Evolutionary conservation across 1,140 invertebrate species (phyloP), one percentile per base, ranked within the genome.

Genomic region (Capitella teleta): DNA sequence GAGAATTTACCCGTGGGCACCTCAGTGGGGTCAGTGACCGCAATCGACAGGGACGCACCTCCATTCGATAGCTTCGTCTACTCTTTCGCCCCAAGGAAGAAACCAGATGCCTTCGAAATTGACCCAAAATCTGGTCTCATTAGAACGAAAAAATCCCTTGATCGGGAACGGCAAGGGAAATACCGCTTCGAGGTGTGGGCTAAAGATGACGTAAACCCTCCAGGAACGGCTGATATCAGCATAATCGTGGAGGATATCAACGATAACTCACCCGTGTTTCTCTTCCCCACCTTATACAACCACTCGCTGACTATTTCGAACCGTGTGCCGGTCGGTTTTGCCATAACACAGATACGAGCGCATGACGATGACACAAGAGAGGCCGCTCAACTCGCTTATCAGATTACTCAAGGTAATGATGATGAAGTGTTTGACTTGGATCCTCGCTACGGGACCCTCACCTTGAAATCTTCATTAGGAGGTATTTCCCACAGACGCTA

Each of bases 251-350:
- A 78, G 6, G 89, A 94, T 64, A 78, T 92, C 4, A 93, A 94
- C 63, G 90, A 94, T 55, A 93, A 92, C 63, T 86, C 85, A 0
- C 89, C 89, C 1, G 68, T 81, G 5, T 87, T 94, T 60, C 81
- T n/a, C 6, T 10, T 21, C 16, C 16, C 24, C 4, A n/a, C 42
- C 4, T 6, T 25, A 25, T 19, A 18, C 42, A 44, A 32, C 30
- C 8, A 32, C 30, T 10, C 30, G 30, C 8, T 44, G 4, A n/a
- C 4, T 25, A 25, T 44, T 25, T n/a, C 16, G 24, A 6, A 44
- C 10, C 8, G 8, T 24, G 24, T 25, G n/a, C 42, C 8, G 3
- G 42, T 25, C 5, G 42, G 42, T n/a, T 21, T n/a, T 25, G 23
- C 6, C 8, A n/a, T 44, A 25, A 6, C 6, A 5, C 23, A 10